Percentiles rank a stretch among this genome's conserved stretches.
Evolutionary conservation across 1,140 invertebrate genomes (phyloP).

Genomic region (Onthophagus taurus): DNA sequence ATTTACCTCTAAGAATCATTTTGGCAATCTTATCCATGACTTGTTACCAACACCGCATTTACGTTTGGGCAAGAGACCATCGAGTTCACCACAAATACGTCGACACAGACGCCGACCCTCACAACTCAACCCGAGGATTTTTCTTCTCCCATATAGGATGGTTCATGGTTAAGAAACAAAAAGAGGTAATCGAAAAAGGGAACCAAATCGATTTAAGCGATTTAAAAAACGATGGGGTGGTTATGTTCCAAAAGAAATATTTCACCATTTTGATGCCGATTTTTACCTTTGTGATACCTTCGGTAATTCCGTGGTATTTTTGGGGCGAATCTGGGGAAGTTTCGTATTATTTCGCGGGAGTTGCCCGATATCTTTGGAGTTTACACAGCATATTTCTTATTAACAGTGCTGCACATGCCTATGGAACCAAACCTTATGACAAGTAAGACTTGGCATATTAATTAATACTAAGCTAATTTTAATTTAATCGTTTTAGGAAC

Average conservation of each 20-base stretch:
- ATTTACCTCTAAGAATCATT: constrained; percentile 50
- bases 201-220: constrained; percentile 60
- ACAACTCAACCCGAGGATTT: constrained; percentile 61
- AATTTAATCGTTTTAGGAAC: constrained; percentile 36
- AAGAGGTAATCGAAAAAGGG: constrained; percentile 55
- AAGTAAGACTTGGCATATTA: constrained; percentile 37
- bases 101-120: no score
- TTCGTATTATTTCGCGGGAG: constrained; percentile 3
- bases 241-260: constrained; percentile 58
- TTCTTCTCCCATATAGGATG: constrained; percentile 58
- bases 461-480: background rate
- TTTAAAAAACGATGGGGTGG: constrained; percentile 57
- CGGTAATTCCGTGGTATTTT: constrained; percentile 10
- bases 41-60: no score
- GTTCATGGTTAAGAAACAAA: constrained; percentile 50
- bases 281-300: constrained; percentile 6
- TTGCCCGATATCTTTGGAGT: constrained; percentile 42
- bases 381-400: constrained; percentile 63
- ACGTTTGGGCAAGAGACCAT: no score
- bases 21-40: no score
- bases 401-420: constrained; percentile 59
- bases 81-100: no score
- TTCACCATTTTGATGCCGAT: constrained; percentile 8
- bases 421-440: constrained; percentile 57
- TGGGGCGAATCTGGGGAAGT: constrained; percentile 6